Conservation (phyloP, 2,888 invertebrate genomes). For the Tortricodes alternella region DNA sequence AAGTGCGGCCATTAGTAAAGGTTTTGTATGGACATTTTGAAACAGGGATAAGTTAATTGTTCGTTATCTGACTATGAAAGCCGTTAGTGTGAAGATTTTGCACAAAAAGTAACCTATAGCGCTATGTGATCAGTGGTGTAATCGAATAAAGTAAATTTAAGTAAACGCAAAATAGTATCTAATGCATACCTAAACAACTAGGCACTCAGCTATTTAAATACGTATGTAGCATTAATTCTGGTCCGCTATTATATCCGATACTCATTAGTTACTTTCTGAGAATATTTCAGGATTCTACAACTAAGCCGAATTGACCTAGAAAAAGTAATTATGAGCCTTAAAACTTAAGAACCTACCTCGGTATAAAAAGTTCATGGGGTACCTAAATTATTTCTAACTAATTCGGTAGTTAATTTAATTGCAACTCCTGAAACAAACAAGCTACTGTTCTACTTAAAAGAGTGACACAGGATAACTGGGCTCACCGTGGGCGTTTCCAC, state of each 20-base stretch:
- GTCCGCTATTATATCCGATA: constrained; percentile 13
- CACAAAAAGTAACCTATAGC: no score
- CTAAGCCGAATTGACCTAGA: background rate
- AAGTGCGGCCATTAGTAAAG: no score
- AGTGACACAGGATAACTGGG: no score
- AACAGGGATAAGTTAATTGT: no score
- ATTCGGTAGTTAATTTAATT: background rate
- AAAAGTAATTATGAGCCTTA: background rate
- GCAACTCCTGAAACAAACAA: background rate
- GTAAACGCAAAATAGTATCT: background rate
- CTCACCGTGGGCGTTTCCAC: no score
- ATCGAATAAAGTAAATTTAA: no score
- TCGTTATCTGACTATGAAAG: no score
- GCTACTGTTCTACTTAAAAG: background rate
- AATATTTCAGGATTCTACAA: background rate
- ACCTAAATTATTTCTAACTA: background rate
- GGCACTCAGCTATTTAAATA: background rate
- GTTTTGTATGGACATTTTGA: no score
- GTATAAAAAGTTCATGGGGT: background rate
- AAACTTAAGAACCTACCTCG: background rate
- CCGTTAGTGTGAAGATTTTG: no score
- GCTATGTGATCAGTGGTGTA: no score
- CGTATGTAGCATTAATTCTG: constrained; percentile 5
- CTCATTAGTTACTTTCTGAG: background rate
- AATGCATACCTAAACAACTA: background rate